Percentiles rank a stretch among this genome's conserved stretches.
Evolutionary conservation across 2,113 vertebrate genomes (phyloP).

Genomic region (Seriola quinqueradiata): DNA sequence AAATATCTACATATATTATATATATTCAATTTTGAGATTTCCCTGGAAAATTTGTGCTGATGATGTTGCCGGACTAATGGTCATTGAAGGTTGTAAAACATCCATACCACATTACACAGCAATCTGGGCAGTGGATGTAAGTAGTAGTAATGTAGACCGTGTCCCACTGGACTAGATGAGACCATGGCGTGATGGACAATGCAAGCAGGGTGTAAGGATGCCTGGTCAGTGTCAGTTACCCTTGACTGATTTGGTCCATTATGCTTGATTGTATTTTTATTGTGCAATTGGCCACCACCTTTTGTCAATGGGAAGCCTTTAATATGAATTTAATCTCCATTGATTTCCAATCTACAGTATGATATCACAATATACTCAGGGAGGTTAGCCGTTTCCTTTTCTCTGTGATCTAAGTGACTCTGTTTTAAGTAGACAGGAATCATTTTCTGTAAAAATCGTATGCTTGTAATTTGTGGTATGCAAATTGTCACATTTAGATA

Average conservation of each 20-base stretch:
- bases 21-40: not conserved
- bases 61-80: not conserved
- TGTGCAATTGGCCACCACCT: not conserved
- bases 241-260: not conserved
- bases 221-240: not conserved
- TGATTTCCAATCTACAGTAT: slow-evolving; percentile 2
- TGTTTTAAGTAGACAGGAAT: not conserved
- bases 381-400: not conserved
- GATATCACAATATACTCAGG: not conserved
- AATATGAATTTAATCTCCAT: not conserved
- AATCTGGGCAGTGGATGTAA: not conserved
- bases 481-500: slow-evolving; percentile 1
- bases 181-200: not conserved
- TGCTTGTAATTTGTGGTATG: not conserved
- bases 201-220: not conserved
- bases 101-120: not conserved
- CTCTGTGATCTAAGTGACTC: not conserved
- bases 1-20: not conserved
- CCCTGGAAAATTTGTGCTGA: not conserved
- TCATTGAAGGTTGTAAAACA: not conserved
- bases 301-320: not conserved
- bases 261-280: slow-evolving; percentile 18
- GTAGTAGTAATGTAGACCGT: not conserved
- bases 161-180: not conserved
- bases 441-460: not conserved